Base-by-base conservation (phyloP, 2,888 invertebrate species). In the Therioaphis trifolii region DNA sequence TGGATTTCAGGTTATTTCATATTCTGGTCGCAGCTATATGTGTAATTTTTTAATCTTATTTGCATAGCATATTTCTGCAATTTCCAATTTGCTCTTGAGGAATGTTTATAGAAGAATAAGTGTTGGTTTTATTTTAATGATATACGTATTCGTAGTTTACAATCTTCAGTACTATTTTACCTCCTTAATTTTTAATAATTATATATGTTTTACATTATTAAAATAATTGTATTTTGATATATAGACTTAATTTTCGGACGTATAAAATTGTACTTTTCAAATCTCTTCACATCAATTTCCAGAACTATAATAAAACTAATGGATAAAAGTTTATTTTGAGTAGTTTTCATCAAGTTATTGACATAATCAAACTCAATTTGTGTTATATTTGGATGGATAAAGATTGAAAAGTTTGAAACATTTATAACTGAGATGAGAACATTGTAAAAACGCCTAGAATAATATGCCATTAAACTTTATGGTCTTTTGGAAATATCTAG, bases 401-500 rank as follows among this genome's bases (percentile, higher is more conserved):
- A 71, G 4, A 71, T 80, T 46, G 46, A 15, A 14, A 29, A 14
- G 61, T 49, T 46, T 68, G 24, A 14, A 27, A 24, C 9, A 11
- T 55, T 24, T 77, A 63, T 18, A 15, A 46, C 2, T 15, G 35
- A 35, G 27, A 29, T 9, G n/a, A 9, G 15, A 12, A 27, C 18
- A 58, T 29, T 80, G 27, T 58, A 61, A 46, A 72, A 80, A 80
- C 35, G 61, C 58, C 49, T 46, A 71, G 2, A 46, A 11, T 63
- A 11, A 27, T 29, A 43, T 58, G 12, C 15, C 5, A 14, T 63
- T 49, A 63, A 80, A 72, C 5, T 72, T 61, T 29, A 69, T 4
- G 40, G 55, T 7, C 35, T 21, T 72, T 80, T 7, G 46, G 46
- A 72, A 72, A 46, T 35, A 35, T 14, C 2, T 24, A 21, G 5